Conservation (phyloP, 1,140 invertebrate species). For the Chironomus tepperi region DNA sequence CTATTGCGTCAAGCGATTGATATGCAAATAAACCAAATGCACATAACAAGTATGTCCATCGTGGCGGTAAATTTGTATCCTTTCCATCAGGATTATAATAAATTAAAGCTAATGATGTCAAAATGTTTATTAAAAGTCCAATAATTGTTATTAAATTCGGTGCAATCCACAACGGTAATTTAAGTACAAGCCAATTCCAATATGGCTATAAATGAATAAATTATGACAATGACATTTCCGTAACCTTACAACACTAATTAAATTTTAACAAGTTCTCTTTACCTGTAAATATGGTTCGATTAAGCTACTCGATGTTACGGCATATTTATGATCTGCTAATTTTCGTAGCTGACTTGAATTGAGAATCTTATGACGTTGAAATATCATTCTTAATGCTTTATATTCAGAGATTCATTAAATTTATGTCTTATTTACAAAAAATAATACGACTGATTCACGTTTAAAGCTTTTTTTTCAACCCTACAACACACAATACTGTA, state of each 20-base stretch:
- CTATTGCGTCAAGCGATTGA: conserved; percentile 94
- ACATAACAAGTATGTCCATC: conserved; percentile 87
- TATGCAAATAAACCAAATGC: conserved; percentile 94
- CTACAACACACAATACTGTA: not conserved
- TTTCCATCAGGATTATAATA: conserved; percentile 58
- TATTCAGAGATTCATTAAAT: conserved; percentile 16
- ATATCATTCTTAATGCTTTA: conserved; percentile 38
- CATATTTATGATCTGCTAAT: conserved; percentile 84
- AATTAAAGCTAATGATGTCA: conserved; percentile 85
- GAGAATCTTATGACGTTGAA: conserved; percentile 46
- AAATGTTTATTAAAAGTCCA: conserved; percentile 87
- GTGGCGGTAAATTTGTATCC: conserved; percentile 63
- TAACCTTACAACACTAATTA: conserved; percentile 1
- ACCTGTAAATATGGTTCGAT: conserved; percentile 78
- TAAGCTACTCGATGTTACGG: conserved; percentile 72
- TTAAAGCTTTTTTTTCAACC: not conserved
- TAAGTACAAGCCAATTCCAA: conserved; percentile 93
- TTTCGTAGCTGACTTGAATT: conserved; percentile 53
- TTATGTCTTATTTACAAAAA: not conserved
- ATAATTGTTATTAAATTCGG: conserved; percentile 95
- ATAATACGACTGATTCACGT: not conserved
- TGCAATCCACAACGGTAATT: conserved; percentile 88
- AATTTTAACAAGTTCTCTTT: not conserved
- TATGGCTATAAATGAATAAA: conserved; percentile 57
- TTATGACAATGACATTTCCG: not conserved